Conservation (phyloP, 2,888 invertebrate species). For the Saturnia japonica region DNA sequence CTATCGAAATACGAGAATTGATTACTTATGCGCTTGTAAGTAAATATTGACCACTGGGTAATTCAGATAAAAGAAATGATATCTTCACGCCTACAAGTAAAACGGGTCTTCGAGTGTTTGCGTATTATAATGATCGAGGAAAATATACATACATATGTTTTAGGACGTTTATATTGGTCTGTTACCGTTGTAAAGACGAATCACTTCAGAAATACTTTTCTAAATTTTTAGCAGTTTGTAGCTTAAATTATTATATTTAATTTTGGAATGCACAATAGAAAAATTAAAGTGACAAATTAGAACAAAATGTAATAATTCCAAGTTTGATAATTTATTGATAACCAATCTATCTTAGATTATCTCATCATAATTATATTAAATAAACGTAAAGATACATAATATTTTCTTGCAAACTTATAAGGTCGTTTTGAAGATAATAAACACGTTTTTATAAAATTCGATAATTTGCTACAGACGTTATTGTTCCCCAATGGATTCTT, state of each 20-base stretch:
- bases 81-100: conserved; percentile 33
- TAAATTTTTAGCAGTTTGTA: not conserved
- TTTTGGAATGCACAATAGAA: no score
- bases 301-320: not conserved
- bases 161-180: conserved; percentile 23
- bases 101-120: conserved; percentile 37
- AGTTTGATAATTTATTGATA: not conserved
- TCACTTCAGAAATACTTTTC: not conserved
- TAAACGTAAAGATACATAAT: not conserved
- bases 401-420: not conserved
- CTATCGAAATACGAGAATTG: not conserved
- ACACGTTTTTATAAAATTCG: conserved; percentile 1
- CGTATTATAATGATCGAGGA: conserved; percentile 41
- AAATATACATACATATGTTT: conserved; percentile 38
- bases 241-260: no score
- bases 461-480: not conserved
- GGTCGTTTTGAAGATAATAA: not conserved
- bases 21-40: conserved; percentile 21
- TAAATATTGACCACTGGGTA: conserved; percentile 31
- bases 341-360: not conserved
- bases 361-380: not conserved
- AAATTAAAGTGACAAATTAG: no score
- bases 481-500: conserved; percentile 14
- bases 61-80: conserved; percentile 37
- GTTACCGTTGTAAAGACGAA: not conserved